A percentile compares a stretch with the other conserved stretches of the same genome.
These are phyloP conservation scores for Aldrovandia affinis DNA, from an alignment of 2,797 vertebrate species.

Conservation along the genomic window DNA sequence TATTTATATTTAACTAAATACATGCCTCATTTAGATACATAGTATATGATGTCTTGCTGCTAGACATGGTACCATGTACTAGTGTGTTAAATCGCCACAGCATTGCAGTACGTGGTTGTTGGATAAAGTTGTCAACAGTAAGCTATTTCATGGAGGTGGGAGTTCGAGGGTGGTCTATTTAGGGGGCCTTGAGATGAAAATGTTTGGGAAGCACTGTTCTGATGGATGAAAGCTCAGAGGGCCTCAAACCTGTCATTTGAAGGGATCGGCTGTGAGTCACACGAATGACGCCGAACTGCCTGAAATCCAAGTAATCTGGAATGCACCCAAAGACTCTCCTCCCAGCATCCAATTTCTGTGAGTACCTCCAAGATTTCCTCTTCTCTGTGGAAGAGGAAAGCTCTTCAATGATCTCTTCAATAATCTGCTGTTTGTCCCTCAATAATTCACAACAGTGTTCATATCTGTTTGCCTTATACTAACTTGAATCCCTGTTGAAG, in stretches of 20 bases:
- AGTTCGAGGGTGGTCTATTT: neutral
- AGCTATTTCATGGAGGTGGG: neutral
- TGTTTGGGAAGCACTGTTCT: neutral
- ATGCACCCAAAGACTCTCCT: constrained; percentile 67
- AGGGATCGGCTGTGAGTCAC: constrained; percentile 80
- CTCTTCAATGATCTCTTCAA: no score
- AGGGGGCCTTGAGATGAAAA: neutral
- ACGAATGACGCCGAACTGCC: constrained; percentile 68
- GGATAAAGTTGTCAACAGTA: neutral
- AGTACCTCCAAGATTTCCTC: constrained; percentile 54
- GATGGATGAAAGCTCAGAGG: neutral
- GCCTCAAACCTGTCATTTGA: constrained; percentile 43
- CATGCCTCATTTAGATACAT: neutral
- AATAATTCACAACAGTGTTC: neutral
- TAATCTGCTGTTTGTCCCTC: no score
- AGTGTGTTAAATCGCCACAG: neutral
- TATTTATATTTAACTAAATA: neutral
- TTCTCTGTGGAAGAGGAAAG: no score
- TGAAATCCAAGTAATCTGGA: constrained; percentile 73
- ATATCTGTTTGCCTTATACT: no score
- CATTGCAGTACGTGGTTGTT: neutral
- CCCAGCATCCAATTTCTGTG: constrained; percentile 78
- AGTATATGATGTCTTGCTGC: neutral
- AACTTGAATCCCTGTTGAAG: no score
- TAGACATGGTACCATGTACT: neutral